Percentiles rank a stretch among this genome's conserved stretches.
Conservation (phyloP, 2,113 vertebrate genomes). For the Sapayoa aenigma region DNA sequence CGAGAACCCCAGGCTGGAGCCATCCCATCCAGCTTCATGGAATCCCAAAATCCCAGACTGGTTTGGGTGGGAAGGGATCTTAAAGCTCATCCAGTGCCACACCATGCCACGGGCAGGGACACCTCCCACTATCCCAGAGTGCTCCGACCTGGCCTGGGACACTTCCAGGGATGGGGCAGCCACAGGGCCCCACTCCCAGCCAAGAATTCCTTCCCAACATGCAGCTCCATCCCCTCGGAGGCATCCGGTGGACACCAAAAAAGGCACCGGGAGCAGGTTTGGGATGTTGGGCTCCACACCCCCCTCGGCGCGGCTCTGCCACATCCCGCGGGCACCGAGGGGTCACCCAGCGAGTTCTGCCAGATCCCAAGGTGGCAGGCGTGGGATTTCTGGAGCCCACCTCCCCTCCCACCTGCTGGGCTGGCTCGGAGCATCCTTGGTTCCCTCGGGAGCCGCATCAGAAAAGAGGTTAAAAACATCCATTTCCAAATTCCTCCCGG, state of each 20-base stretch:
- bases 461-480: not conserved
- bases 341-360: not conserved
- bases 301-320: not conserved
- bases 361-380: too few species aligned
- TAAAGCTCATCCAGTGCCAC: not conserved
- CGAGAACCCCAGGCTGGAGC: too few species aligned
- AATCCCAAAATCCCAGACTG: not conserved
- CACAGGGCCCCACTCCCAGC: not conserved
- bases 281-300: rapidly evolving
- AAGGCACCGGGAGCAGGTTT: rapidly evolving
- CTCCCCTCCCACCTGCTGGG: not conserved
- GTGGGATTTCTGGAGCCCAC: rapidly evolving
- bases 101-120: not conserved
- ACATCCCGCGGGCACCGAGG: not conserved
- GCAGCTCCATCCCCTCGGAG: not conserved
- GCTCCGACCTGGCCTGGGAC: not conserved
- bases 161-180: not conserved
- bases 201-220: not conserved
- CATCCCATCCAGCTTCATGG: too few species aligned
- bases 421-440: not conserved
- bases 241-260: not conserved
- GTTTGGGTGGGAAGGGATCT: not conserved
- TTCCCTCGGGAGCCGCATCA: too few species aligned
- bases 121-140: not conserved
- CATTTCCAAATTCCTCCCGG: not conserved